These are phyloP conservation scores for Haliaeetus leucogaster DNA, from an alignment of 2,113 vertebrate species.

Conservation along the genomic window DNA sequence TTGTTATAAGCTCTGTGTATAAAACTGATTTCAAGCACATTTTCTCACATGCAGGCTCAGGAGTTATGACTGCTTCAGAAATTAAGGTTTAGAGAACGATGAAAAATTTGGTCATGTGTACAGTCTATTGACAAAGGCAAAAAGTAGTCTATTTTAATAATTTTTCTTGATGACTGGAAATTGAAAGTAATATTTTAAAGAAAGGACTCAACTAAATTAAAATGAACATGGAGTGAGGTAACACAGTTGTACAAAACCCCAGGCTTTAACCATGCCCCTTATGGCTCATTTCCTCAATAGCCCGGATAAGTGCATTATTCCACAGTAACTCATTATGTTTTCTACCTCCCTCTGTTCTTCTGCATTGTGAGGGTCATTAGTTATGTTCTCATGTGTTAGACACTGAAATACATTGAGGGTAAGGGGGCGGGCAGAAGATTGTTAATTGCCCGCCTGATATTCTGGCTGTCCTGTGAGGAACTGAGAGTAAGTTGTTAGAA, in stretches of 20 bases:
- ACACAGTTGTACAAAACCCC: neutral
- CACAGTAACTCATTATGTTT: neutral
- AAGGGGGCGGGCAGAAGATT: neutral
- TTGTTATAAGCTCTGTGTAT: neutral
- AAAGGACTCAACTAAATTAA: neutral
- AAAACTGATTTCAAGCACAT: neutral
- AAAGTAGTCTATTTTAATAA: neutral
- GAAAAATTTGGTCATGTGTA: neutral
- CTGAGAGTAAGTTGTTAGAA: neutral
- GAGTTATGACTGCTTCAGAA: neutral
- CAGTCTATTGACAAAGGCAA: neutral
- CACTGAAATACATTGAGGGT: neutral
- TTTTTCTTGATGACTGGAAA: conserved; percentile 17
- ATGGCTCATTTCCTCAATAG: neutral
- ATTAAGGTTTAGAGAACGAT: neutral
- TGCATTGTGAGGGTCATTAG: neutral
- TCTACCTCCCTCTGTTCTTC: neutral
- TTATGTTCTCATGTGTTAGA: neutral
- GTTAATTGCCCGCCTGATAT: neutral
- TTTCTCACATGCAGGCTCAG: neutral
- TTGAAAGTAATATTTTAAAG: conserved; percentile 7
- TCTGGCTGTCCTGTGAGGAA: neutral
- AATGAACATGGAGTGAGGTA: neutral
- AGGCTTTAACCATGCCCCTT: neutral
- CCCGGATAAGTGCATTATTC: neutral